Evolutionary conservation across 2,888 invertebrate species (phyloP).

Genomic region (Cylindroiulus punctatus): DNA sequence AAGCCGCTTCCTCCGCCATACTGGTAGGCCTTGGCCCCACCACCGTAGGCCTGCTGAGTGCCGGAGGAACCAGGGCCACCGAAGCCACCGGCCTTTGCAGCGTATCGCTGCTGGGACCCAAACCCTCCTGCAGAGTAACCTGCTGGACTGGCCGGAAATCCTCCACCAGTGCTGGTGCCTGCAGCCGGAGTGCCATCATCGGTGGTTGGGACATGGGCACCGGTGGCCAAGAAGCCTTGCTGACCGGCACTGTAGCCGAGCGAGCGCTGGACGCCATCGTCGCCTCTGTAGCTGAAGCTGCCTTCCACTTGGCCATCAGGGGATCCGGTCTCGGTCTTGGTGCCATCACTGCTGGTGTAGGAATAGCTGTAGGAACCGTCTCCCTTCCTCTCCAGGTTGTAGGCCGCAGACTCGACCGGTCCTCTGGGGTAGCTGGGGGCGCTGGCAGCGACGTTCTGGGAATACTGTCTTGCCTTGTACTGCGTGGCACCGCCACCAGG

Average conservation of each 20-base stretch:
- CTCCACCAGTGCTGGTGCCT: slow-evolving; percentile 47
- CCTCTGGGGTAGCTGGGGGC: not conserved
- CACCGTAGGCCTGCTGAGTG: slow-evolving; percentile 51
- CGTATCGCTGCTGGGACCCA: slow-evolving; percentile 40
- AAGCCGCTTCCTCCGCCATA: slow-evolving; percentile 24
- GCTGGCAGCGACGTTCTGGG: not conserved
- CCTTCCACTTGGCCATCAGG: slow-evolving; percentile 55
- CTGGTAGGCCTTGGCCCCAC: slow-evolving; percentile 31
- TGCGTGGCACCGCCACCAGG: not conserved
- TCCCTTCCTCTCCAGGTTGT: slow-evolving; percentile 31
- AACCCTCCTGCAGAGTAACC: not conserved
- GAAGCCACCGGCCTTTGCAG: not conserved
- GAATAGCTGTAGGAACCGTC: slow-evolving; percentile 53
- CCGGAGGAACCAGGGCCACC: not conserved
- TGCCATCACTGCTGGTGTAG: slow-evolving; percentile 50
- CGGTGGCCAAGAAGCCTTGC: slow-evolving; percentile 53
- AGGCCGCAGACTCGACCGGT: slow-evolving; percentile 1
- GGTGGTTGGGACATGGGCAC: slow-evolving; percentile 50
- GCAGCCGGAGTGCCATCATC: slow-evolving; percentile 45
- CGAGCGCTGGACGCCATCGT: slow-evolving; percentile 53
- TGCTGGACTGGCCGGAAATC: slow-evolving; percentile 16
- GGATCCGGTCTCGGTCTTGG: slow-evolving; percentile 49
- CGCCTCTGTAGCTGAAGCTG: slow-evolving; percentile 43
- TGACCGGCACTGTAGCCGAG: slow-evolving; percentile 51
- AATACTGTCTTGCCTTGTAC: slow-evolving; percentile 21